These are phyloP conservation scores for Mizuhopecten yessoensis DNA, from an alignment of 1,140 invertebrate species.

Conservation along the genomic window DNA sequence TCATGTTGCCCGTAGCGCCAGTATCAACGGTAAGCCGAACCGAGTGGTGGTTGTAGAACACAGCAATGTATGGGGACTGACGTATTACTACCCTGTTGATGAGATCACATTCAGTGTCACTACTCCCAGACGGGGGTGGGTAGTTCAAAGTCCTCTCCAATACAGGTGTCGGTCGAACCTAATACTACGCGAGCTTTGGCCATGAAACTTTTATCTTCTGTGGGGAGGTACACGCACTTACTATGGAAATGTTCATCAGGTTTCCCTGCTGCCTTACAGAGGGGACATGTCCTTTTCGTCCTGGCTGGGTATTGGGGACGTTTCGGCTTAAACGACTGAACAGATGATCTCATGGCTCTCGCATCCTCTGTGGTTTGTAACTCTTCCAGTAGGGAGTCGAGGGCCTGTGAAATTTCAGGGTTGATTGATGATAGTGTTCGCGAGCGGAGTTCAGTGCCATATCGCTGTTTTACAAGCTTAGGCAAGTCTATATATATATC, in stretches of 20 bases:
- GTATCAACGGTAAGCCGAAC: conserved; percentile 44
- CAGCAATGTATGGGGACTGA: conserved; percentile 49
- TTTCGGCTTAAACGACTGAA: neutral
- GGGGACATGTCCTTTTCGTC: conserved; percentile 53
- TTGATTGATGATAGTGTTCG: conserved; percentile 55
- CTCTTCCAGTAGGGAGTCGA: neutral
- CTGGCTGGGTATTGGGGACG: neutral
- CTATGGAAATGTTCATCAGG: conserved; percentile 56
- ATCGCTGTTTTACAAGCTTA: conserved; percentile 60
- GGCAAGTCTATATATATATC: conserved; percentile 57
- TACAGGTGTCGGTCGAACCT: neutral
- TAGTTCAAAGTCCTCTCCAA: neutral
- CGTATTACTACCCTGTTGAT: neutral
- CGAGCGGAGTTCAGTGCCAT: conserved; percentile 57
- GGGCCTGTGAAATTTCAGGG: conserved; percentile 43
- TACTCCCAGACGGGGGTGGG: too few relatives aligned
- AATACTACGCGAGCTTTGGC: neutral
- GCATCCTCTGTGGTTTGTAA: neutral
- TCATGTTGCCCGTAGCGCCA: conserved; percentile 51
- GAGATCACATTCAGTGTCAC: too few relatives aligned
- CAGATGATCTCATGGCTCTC: neutral
- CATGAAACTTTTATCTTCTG: conserved; percentile 45
- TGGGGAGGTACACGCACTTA: conserved; percentile 57
- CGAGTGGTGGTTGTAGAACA: neutral
- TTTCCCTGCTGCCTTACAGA: conserved; percentile 56